Evolutionary conservation across 2,888 invertebrate genomes (phyloP), one percentile per base, ranked within the genome.

Genomic region (Apodemia hepburni): DNA sequence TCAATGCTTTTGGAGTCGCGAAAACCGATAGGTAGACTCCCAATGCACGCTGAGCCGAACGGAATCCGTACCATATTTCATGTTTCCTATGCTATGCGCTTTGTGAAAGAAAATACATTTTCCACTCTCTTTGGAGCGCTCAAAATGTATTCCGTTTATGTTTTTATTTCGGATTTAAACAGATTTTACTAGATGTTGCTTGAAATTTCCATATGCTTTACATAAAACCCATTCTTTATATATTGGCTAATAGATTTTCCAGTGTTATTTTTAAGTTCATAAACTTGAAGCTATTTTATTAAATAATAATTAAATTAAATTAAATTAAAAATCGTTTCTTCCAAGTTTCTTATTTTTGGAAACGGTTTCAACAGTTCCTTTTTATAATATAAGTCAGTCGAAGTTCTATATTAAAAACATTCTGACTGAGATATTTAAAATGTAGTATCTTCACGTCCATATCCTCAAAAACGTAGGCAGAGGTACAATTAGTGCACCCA

Each of bases 41-140:
- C 77, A 77, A 81, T 80, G 83, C 85, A 86, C 81, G 82, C 80
- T 82, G 85, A 87, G 83, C 87, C 86, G 78, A 80, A 78, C 81
- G 75, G 79, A 89, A 89, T 87, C 87, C 88, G 78, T 74, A 82
- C 85, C 82, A 87, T 90, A 88, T 88, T 87, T 90, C 88, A 90
- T 85, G 87, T 86, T 84, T 80, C 80, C 80, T 77, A 79, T 84
- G 86, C 83, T 88, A 85, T 87, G 85, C 86, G 87, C 86, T 87
- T 85, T 88, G 87, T 85, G 83, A 85, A 87, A 88, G 89, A 87
- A 87, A 88, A 87, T 87, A 86, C 85, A 88, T 90, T 88, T 88
- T 85, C 87, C 86, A 86, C 87, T 85, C 86, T 85, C 85, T 85
- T 83, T 80, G 81, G 75, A 85, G 81, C 79, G 81, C 81, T 79